Conservation (phyloP, 2,113 vertebrate species). For the Alethe diademata region DNA sequence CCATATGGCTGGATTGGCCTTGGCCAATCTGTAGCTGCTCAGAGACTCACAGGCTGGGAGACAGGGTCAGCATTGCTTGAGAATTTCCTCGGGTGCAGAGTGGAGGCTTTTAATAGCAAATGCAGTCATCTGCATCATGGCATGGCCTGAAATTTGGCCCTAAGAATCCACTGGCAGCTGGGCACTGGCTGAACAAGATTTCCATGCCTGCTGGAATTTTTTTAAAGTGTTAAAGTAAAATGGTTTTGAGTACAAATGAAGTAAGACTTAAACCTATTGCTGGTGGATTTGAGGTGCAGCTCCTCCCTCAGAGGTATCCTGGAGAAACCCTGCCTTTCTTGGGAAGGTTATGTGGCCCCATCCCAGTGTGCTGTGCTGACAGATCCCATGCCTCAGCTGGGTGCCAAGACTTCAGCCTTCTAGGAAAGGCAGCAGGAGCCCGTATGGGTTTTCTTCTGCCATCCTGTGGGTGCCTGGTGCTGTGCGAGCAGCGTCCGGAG, state of each 20-base stretch:
- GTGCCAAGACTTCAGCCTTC: not conserved
- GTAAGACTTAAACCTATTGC: not conserved
- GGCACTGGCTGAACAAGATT: not conserved
- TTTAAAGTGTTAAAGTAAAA: not conserved
- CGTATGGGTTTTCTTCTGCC: not conserved
- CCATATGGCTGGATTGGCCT: fast-evolving
- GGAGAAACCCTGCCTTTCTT: not conserved
- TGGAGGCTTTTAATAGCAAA: not conserved
- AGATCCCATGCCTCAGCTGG: not conserved
- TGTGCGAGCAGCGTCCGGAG: fast-evolving
- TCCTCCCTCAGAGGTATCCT: not conserved
- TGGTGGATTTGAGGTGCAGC: not conserved
- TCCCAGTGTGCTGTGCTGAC: not conserved
- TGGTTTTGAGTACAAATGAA: not conserved
- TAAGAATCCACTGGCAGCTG: not conserved
- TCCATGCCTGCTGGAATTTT: fast-evolving
- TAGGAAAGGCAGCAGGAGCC: not conserved
- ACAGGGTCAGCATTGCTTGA: not conserved
- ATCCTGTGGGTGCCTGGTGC: fast-evolving
- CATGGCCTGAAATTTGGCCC: not conserved
- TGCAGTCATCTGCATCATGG: fast-evolving
- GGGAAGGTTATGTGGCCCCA: not conserved
- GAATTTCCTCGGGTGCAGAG: not conserved
- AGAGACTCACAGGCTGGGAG: not conserved
- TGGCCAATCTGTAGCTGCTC: fast-evolving